These are phyloP conservation scores for Troilus luridus DNA, from an alignment of 2,888 invertebrate genomes.

Conservation along the genomic window DNA sequence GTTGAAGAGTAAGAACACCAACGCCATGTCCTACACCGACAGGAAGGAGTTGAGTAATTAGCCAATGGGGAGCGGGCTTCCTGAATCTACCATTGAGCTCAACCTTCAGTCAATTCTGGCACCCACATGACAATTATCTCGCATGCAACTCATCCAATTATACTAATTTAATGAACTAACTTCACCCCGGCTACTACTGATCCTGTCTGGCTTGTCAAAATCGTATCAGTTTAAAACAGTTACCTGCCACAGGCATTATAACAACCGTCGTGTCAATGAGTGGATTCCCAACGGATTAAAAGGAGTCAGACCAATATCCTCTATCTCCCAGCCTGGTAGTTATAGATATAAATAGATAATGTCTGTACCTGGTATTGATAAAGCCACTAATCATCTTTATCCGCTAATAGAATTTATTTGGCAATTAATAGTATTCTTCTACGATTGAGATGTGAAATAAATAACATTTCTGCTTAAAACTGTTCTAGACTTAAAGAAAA, in stretches of 20 bases:
- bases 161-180: slow-evolving; percentile 27
- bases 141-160: background rate
- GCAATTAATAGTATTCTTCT: too few species aligned
- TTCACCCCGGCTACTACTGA: background rate
- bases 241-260: background rate
- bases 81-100: background rate
- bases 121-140: background rate
- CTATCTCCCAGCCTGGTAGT: background rate
- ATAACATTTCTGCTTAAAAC: too few species aligned
- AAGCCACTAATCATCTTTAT: too few species aligned
- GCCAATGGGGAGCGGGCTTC: background rate
- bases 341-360: too few species aligned
- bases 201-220: background rate
- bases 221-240: background rate
- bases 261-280: background rate
- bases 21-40: background rate
- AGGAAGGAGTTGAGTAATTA: background rate
- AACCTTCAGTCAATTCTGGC: background rate
- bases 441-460: too few species aligned
- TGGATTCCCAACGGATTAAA: background rate
- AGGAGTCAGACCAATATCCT: background rate
- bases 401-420: too few species aligned
- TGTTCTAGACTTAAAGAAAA: too few species aligned
- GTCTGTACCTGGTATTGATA: too few species aligned
- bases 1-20: background rate